phyloP scores from a whole-genome alignment of 2,113 vertebrate genomes.

The Ctenomys sociabilis region DNA sequence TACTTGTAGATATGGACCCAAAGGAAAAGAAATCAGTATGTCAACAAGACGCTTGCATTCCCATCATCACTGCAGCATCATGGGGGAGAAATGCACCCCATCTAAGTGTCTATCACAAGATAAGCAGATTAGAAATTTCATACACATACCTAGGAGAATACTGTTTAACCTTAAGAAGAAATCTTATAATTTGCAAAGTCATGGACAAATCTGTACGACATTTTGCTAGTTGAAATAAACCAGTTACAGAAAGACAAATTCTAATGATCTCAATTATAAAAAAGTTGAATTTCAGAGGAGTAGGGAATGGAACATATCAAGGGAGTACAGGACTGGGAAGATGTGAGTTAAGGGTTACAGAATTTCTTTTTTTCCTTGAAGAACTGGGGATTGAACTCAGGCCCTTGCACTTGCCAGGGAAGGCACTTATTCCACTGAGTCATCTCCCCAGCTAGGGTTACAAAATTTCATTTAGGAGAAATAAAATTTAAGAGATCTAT shows the following conservation, averaged over 20 bases:
- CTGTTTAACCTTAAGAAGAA: neutral
- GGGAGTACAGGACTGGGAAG: no score
- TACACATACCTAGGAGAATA: neutral
- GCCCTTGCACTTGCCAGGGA: no score
- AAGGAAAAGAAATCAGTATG: neutral
- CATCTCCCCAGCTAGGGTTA: no score
- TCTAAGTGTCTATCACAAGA: neutral
- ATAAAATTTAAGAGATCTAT: neutral
- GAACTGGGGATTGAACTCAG: no score
- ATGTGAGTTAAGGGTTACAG: neutral
- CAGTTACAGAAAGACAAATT: neutral
- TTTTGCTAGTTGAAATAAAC: neutral
- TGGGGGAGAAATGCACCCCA: no score
- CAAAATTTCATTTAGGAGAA: neutral
- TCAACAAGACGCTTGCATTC: neutral
- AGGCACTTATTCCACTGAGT: no score
- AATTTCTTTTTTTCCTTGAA: neutral
- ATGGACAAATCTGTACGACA: neutral
- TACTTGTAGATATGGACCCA: neutral
- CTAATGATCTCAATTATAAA: neutral
- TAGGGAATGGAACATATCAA: neutral
- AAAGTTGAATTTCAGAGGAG: neutral
- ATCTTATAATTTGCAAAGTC: neutral
- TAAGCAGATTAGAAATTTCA: neutral
- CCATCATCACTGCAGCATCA: neutral